Base-by-base conservation (phyloP, 53 echinoderm and acorn worm species). In the Luidia sarsii region DNA sequence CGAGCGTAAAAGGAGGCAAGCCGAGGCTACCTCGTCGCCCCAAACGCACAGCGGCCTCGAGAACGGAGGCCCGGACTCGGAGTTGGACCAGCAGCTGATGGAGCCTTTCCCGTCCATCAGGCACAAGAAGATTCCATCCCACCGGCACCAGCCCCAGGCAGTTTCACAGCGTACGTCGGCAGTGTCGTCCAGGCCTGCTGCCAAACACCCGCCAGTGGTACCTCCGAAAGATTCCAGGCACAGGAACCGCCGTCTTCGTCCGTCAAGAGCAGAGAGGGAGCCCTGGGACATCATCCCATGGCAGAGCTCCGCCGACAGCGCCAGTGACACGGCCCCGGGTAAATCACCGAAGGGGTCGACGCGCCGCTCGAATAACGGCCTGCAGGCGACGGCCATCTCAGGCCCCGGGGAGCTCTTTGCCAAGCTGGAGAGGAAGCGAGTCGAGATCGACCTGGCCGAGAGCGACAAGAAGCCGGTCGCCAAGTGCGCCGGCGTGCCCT, bases 171-270 rank as follows among this genome's bases (percentile, higher is more conserved):
- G 41, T 65, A 37, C 36, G 20, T 21, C 34, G 21, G 35, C 33
- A 15, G 57, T 72, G 72, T 55, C 56, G 56, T 25, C 37, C 24
- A 22, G 14, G 4, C 41, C 50, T 41, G 6, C 53, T 11, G 56
- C 55, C 33, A 72, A 56, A 52, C 18, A 38, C 22, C 72, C 72
- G 24, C 72, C 57, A 38, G 10, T 55, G 24, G 72, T 72, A 25
- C 38, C 72, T 55, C 72, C 72, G 0, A 72, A 72, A 38, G 1
- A 54, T 25, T 13, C 23, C 18, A 72, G 57, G 39, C 54, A 72
- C 19, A 72, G 20, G 25, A 57, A 33, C 11, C 72, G 56, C 39
- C 72, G 50, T 25, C 72, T 55, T 37, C 24, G 55, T 37, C 55
- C 33, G 3, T 35, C 72, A 9, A 50, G 50, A 16, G n/a, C 56